A percentile compares a stretch with the other conserved stretches of the same genome.
phyloP scores from a whole-genome alignment of 2,888 invertebrate species.

The Lepidocyrtinus sp. region DNA sequence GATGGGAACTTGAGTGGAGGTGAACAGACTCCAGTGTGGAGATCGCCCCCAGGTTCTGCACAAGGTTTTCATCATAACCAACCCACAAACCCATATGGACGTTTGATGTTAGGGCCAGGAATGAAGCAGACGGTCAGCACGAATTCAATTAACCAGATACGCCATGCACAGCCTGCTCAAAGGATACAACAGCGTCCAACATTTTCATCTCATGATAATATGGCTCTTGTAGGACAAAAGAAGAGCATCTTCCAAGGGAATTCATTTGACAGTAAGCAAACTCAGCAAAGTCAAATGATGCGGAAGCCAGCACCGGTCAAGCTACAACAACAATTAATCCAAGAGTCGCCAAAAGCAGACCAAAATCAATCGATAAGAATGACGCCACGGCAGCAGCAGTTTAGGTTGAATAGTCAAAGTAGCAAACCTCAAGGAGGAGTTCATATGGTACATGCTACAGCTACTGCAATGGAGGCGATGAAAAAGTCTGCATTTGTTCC shows the following conservation, averaged over 20 bases:
- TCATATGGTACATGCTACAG: constrained; percentile 69
- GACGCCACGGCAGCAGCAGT: background rate
- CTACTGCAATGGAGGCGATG: constrained; percentile 68
- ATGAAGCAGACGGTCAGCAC: constrained; percentile 49
- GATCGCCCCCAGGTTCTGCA: constrained; percentile 38
- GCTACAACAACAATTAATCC: constrained; percentile 12
- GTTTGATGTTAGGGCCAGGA: constrained; percentile 34
- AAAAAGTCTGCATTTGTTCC: constrained; percentile 57
- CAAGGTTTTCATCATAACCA: background rate
- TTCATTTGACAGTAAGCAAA: constrained; percentile 48
- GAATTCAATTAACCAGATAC: constrained; percentile 39
- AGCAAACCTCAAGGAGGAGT: constrained; percentile 62
- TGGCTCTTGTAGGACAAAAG: constrained; percentile 33
- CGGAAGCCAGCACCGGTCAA: constrained; percentile 56
- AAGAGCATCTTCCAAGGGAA: constrained; percentile 40
- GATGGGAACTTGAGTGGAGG: constrained; percentile 30
- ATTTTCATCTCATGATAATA: constrained; percentile 46
- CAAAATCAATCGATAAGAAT: background rate
- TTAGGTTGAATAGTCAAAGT: background rate
- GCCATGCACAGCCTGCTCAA: constrained; percentile 6
- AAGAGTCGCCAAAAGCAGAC: background rate
- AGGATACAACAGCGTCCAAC: constrained; percentile 24
- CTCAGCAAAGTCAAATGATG: constrained; percentile 27
- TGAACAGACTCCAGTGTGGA: constrained; percentile 38
- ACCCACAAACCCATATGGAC: background rate